Percentiles rank a stretch among this genome's conserved stretches.
These are phyloP conservation scores for Drosophila pachea DNA, from an alignment of 1,140 invertebrate genomes.

Conservation along the genomic window DNA sequence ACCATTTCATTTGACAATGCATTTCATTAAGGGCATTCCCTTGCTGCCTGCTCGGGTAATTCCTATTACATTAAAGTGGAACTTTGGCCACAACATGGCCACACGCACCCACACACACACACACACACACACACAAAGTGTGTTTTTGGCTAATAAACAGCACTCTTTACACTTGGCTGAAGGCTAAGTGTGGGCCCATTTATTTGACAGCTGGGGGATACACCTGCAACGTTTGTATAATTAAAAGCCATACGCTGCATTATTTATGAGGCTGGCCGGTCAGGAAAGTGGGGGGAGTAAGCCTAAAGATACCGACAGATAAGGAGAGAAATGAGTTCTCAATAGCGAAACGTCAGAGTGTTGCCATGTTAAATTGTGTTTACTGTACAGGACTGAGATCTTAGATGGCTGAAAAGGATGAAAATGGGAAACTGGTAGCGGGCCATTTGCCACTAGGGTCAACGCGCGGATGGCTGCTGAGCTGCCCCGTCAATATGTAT, in stretches of 20 bases:
- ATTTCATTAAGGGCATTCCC: conserved; percentile 65
- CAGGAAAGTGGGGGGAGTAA: not conserved
- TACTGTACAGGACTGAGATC: no score
- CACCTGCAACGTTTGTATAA: conserved; percentile 54
- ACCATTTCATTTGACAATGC: conserved; percentile 77
- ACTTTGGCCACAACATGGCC: conserved; percentile 21
- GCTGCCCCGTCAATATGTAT: conserved; percentile 33
- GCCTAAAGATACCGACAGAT: no score
- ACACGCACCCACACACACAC: not conserved
- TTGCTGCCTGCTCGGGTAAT: conserved; percentile 29
- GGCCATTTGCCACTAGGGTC: conserved; percentile 17
- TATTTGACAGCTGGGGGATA: conserved; percentile 1
- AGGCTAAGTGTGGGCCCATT: conserved; percentile 42
- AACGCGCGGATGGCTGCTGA: conserved; percentile 4
- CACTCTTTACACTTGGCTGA: conserved; percentile 67
- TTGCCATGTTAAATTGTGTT: no score
- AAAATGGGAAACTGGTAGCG: not conserved
- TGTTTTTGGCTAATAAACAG: conserved; percentile 72
- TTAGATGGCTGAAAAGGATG: not conserved
- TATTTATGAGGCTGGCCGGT: conserved; percentile 54
- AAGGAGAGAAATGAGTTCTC: no score
- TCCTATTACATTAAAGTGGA: conserved; percentile 71
- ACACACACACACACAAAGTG: conserved; percentile 11
- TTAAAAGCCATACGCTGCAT: conserved; percentile 64
- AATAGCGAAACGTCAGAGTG: no score